Evolutionary conservation across 2,888 invertebrate species (phyloP).

Genomic region (Euclidia mi): DNA sequence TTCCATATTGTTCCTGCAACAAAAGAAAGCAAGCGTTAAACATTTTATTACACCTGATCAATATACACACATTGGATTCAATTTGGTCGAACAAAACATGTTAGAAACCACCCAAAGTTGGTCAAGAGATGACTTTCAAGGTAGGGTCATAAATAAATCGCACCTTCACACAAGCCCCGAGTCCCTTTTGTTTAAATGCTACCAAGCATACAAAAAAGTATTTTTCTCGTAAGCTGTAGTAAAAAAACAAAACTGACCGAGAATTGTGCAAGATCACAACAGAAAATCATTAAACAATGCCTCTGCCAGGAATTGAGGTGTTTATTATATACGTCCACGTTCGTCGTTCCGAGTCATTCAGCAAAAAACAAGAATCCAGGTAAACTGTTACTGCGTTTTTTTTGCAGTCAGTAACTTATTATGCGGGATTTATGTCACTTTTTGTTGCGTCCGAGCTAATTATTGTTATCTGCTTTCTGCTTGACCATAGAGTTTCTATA

Average conservation of each 20-base stretch:
- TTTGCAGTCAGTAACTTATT: conserved; percentile 83
- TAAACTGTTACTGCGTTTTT: conserved; percentile 82
- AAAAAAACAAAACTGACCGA: conserved; percentile 77
- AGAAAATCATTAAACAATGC: conserved; percentile 89
- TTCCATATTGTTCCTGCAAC: conserved; percentile 87
- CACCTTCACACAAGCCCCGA: conserved; percentile 84
- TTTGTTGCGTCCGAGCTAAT: conserved; percentile 87
- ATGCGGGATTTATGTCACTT: conserved; percentile 90
- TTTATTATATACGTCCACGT: conserved; percentile 86
- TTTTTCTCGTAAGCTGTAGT: conserved; percentile 79
- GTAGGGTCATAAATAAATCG: conserved; percentile 88
- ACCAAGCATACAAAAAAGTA: conserved; percentile 86
- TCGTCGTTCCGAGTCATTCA: conserved; percentile 77
- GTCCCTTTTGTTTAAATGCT: conserved; percentile 88
- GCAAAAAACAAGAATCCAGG: conserved; percentile 83
- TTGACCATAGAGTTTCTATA: conserved; percentile 84
- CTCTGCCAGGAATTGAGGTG: conserved; percentile 89
- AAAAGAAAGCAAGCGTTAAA: conserved; percentile 75
- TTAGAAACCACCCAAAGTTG: conserved; percentile 80
- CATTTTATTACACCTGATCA: conserved; percentile 65
- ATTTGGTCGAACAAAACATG: conserved; percentile 64
- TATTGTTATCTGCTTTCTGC: conserved; percentile 88
- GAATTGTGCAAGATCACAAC: conserved; percentile 89
- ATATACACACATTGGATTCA: conserved; percentile 62
- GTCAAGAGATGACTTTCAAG: conserved; percentile 81